Conservation (phyloP, 2,113 vertebrate species). For the Elephas maximus region DNA sequence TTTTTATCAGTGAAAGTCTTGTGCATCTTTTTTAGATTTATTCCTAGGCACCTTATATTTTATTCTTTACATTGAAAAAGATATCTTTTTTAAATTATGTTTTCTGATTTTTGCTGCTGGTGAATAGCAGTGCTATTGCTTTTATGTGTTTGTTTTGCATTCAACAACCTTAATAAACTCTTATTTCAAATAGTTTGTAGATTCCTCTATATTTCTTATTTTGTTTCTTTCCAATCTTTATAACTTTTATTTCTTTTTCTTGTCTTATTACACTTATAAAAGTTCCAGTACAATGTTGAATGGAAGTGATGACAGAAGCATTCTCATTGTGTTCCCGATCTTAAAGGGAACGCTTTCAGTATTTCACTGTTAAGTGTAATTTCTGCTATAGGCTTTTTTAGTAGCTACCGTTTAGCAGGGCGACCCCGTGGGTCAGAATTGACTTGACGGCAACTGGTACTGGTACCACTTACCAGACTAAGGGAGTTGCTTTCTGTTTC, state of each 20-base stretch:
- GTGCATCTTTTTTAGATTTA: constrained; percentile 12
- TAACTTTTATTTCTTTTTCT: constrained; percentile 48
- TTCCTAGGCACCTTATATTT: not conserved
- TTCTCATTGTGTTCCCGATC: not conserved
- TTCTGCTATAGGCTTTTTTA: not conserved
- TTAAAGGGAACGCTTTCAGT: constrained; percentile 20
- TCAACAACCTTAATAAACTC: not conserved
- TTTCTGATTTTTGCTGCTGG: constrained; percentile 33
- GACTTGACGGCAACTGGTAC: not conserved
- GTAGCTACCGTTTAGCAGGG: not conserved
- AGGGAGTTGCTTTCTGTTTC: constrained; percentile 8
- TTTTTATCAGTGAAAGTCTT: not conserved
- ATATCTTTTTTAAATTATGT: not conserved
- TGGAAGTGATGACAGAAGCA: not conserved
- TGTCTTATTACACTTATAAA: constrained; percentile 12
- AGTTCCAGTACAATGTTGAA: not conserved
- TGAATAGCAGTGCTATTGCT: not conserved
- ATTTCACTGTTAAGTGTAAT: not conserved
- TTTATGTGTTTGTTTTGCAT: not conserved
- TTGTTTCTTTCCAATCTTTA: not conserved
- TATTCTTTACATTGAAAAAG: constrained; percentile 47
- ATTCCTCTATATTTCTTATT: constrained; percentile 18
- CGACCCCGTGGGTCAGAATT: not conserved
- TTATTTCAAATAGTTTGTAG: constrained; percentile 39
- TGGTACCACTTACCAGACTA: not conserved